These are phyloP conservation scores for Thereva nobilitata DNA, from an alignment of 2,888 invertebrate species.

Conservation along the genomic window DNA sequence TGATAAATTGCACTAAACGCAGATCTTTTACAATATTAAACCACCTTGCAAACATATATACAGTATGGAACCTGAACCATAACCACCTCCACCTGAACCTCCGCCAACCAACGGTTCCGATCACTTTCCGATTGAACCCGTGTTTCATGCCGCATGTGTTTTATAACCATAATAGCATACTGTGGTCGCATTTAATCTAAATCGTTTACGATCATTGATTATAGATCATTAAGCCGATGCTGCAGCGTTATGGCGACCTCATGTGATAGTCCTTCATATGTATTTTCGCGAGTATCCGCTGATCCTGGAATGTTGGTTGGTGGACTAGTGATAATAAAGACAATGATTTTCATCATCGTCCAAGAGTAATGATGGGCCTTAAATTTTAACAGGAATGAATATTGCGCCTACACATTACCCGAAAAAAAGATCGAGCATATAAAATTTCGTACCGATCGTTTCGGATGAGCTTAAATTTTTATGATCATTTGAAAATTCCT, in stretches of 20 bases:
- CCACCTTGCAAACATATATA: conserved; percentile 5
- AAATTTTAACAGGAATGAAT: conserved; percentile 12
- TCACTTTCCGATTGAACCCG: too few species aligned
- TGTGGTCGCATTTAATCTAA: conserved; percentile 41
- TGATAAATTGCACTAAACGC: conserved; percentile 40
- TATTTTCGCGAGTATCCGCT: conserved; percentile 8
- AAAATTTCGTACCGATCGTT: too few species aligned
- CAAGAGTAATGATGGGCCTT: conserved; percentile 20
- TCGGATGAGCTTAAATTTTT: too few species aligned
- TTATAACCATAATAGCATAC: conserved; percentile 38
- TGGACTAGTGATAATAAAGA: conserved; percentile 41
- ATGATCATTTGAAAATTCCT: too few species aligned
- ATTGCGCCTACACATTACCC: too few species aligned
- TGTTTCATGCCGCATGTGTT: conserved; percentile 13
- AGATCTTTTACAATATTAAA: conserved; percentile 26
- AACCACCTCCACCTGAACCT: conserved; percentile 4
- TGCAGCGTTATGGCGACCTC: conserved; percentile 37
- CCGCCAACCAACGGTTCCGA: not conserved
- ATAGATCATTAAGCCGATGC: conserved; percentile 41
- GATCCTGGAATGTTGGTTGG: conserved; percentile 17
- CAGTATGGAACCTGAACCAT: conserved; percentile 2
- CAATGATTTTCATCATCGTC: conserved; percentile 31
- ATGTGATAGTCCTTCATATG: conserved; percentile 10
- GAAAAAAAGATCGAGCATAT: too few species aligned
- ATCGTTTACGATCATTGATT: conserved; percentile 43